Percentiles rank a stretch among this genome's conserved stretches.
phyloP scores from a whole-genome alignment of 1,140 invertebrate genomes.

The Galendromus occidentalis region DNA sequence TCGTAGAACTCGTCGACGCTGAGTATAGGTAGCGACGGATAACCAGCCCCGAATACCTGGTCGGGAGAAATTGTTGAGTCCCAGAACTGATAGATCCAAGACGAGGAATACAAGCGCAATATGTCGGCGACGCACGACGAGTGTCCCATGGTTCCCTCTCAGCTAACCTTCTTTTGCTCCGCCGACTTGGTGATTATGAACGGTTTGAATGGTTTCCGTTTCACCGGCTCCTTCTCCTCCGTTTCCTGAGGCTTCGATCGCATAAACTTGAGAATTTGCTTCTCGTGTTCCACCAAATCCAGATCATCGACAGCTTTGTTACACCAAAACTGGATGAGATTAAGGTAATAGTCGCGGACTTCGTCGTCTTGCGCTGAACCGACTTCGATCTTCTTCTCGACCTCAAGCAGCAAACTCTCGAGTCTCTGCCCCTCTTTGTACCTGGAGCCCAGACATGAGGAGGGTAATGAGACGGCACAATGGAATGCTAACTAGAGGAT shows the following conservation, averaged over 20 bases:
- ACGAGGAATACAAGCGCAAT: too few relatives aligned
- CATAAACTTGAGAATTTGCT: background rate
- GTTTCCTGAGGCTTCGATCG: background rate
- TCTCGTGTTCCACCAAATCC: background rate
- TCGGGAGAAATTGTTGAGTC: background rate
- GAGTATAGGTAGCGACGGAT: background rate
- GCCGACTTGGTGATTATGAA: background rate
- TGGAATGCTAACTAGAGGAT: too few relatives aligned
- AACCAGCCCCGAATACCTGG: background rate
- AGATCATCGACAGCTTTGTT: background rate
- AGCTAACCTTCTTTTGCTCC: background rate
- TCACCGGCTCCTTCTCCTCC: background rate
- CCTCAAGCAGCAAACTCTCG: background rate
- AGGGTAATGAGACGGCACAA: too few relatives aligned
- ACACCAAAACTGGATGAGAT: background rate
- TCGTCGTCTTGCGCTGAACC: background rate
- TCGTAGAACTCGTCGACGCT: conserved; percentile 8
- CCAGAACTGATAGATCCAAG: background rate
- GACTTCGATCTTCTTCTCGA: background rate
- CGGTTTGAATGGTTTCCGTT: background rate
- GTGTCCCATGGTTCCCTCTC: too few relatives aligned
- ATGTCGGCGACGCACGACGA: too few relatives aligned
- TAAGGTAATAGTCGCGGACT: conserved; percentile 1
- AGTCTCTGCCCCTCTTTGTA: background rate
- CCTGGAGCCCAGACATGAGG: background rate